Evolutionary conservation across 2,113 vertebrate genomes (phyloP).

Genomic region (Agelaius tricolor): DNA sequence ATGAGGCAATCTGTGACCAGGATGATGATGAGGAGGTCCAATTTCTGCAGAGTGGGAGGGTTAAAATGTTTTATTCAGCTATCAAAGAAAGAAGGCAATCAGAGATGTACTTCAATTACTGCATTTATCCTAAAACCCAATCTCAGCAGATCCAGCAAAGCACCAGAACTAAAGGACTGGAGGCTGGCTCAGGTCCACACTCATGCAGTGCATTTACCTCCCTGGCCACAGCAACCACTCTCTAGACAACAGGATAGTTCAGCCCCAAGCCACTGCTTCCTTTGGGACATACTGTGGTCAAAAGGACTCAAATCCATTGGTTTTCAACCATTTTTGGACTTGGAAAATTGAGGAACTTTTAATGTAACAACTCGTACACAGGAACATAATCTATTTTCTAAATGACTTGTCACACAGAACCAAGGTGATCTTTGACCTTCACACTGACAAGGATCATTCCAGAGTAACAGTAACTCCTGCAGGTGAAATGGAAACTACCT

Average conservation of each 20-base stretch:
- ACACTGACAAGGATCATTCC: not conserved
- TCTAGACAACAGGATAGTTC: not conserved
- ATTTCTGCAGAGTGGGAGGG: conserved; percentile 79
- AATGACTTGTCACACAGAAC: not conserved
- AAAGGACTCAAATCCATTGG: not conserved
- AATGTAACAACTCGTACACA: not conserved
- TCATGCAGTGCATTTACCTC: not conserved
- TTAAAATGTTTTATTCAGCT: not conserved
- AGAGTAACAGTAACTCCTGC: not conserved
- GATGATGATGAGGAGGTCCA: conserved; percentile 95
- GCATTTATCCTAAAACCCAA: not conserved
- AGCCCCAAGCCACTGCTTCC: not conserved
- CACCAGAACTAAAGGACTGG: not conserved
- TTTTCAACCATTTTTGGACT: not conserved
- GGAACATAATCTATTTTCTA: not conserved
- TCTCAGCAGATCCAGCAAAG: not conserved
- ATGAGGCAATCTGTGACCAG: conserved; percentile 91
- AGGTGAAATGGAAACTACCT: not conserved
- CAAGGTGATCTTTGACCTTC: not conserved
- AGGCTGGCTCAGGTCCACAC: not conserved
- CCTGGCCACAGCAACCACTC: not conserved
- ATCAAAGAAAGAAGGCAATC: not conserved
- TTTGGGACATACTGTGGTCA: not conserved
- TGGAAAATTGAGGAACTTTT: not conserved
- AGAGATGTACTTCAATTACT: not conserved